Conservation (phyloP, 2,888 invertebrate genomes). For the Tetanocera ferruginea region DNA sequence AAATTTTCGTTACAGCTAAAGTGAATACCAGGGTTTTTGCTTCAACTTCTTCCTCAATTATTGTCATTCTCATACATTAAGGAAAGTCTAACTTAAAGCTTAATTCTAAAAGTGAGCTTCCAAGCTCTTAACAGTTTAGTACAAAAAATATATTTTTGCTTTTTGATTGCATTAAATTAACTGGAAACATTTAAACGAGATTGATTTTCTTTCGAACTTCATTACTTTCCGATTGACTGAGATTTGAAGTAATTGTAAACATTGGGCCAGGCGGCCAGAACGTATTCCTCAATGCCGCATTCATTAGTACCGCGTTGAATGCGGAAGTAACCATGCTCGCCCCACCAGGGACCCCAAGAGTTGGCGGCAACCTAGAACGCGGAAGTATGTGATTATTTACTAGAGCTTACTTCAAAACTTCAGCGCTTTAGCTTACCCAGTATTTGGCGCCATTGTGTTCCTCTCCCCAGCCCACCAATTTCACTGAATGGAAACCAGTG, state of each 20-base stretch:
- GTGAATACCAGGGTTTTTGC: slow-evolving; percentile 21
- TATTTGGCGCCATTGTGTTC: slow-evolving; percentile 78
- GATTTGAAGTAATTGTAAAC: slow-evolving; percentile 64
- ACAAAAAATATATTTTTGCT: slow-evolving; percentile 22
- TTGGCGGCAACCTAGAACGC: slow-evolving; percentile 86
- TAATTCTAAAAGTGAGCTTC: slow-evolving; percentile 6
- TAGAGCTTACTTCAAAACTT: background rate
- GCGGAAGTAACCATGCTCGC: slow-evolving; percentile 91
- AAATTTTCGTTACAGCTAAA: background rate
- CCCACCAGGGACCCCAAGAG: slow-evolving; percentile 95
- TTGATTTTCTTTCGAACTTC: background rate
- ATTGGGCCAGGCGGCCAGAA: slow-evolving; percentile 81
- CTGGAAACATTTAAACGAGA: slow-evolving; percentile 15
- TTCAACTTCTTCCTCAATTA: background rate
- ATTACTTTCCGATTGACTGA: slow-evolving; percentile 43
- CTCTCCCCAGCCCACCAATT: slow-evolving; percentile 94
- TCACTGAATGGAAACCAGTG: slow-evolving; percentile 88
- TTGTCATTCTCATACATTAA: background rate
- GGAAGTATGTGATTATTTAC: slow-evolving; percentile 12
- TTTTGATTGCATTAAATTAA: background rate
- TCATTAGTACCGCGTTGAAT: slow-evolving; percentile 88
- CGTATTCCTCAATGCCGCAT: slow-evolving; percentile 90
- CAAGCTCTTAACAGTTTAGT: slow-evolving; percentile 11
- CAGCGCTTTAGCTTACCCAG: slow-evolving; percentile 78
- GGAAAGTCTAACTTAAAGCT: background rate